Evolutionary conservation across 1,140 invertebrate genomes (phyloP), one percentile per base, ranked within the genome.

Genomic region (Heliothis subflexa): DNA sequence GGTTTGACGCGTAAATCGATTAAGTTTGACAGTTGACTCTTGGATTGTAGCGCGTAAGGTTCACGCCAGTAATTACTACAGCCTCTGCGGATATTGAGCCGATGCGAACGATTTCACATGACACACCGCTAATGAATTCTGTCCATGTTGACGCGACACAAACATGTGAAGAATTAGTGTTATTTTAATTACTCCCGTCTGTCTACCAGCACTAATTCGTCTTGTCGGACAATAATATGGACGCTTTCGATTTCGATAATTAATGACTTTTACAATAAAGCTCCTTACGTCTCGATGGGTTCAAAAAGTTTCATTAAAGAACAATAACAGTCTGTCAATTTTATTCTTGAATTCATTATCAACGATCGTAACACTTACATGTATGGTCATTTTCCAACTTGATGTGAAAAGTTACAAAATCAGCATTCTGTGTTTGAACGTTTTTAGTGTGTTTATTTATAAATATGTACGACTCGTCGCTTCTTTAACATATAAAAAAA

Each of bases 61-160:
- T 85, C 78, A 83, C 82, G 80, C 59, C 55, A 82, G 82, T 92
- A 90, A 93, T 93, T 91, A 91, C 86, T 79, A 68, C 80, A 78
- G 79, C 47, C 40, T 71, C 80, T 80, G 75, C 85, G 88, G 86
- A 86, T 91, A 87, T 90, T 90, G 86, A 85, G 80, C 80, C 71
- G 84, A 75, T 75, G 64, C 74, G 72, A 84, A 78, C 82, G 78
- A 82, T 89, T 75, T 77, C 73, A 62, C 85, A 81, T 86, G 86
- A 89, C 89, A 87, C 83, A 78, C 82, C 85, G 78, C 81, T 92
- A 91, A 93, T 92, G 88, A 92, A 92, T 88, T 89, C 90, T 91
- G 91, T 92, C 91, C 64, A 64, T 85, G 50, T 83, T 91, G 91
- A 90, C 89, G 54, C 79, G 78, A 84, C 85, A 83, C 71, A 80